phyloP scores from a whole-genome alignment of 2,888 invertebrate genomes.

The Acleris literana region DNA sequence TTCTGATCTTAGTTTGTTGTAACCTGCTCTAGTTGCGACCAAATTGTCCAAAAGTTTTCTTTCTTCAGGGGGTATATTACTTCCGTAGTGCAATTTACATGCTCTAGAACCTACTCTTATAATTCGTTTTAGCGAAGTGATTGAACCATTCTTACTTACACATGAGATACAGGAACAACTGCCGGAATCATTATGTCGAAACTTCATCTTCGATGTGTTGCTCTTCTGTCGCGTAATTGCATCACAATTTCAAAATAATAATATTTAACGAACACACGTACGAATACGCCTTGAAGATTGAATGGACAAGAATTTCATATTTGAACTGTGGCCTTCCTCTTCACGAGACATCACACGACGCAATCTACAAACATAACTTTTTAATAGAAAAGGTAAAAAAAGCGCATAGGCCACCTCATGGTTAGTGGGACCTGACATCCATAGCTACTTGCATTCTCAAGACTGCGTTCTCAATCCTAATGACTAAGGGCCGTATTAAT shows the following conservation, averaged over 20 bases:
- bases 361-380: constrained; percentile 3
- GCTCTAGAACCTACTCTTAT: constrained; percentile 50
- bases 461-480: too few species aligned
- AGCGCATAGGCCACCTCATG: too few species aligned
- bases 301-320: constrained; percentile 2
- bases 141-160: constrained; percentile 50
- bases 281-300: background rate
- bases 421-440: too few species aligned
- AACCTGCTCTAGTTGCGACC: constrained; percentile 58
- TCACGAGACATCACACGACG: constrained; percentile 13
- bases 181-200: constrained; percentile 41
- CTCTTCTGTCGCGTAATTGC: constrained; percentile 40
- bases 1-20: constrained; percentile 59
- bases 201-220: constrained; percentile 50
- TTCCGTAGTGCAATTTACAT: constrained; percentile 54
- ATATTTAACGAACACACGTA: background rate
- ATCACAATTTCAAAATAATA: constrained; percentile 5
- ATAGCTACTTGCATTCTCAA: too few species aligned
- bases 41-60: constrained; percentile 57
- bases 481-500: too few species aligned
- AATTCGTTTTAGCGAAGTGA: constrained; percentile 47
- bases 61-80: constrained; percentile 58
- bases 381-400: background rate
- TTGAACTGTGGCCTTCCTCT: constrained; percentile 2
- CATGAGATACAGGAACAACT: constrained; percentile 59